phyloP scores from a whole-genome alignment of 2,888 invertebrate species.

The Elegia similella region DNA sequence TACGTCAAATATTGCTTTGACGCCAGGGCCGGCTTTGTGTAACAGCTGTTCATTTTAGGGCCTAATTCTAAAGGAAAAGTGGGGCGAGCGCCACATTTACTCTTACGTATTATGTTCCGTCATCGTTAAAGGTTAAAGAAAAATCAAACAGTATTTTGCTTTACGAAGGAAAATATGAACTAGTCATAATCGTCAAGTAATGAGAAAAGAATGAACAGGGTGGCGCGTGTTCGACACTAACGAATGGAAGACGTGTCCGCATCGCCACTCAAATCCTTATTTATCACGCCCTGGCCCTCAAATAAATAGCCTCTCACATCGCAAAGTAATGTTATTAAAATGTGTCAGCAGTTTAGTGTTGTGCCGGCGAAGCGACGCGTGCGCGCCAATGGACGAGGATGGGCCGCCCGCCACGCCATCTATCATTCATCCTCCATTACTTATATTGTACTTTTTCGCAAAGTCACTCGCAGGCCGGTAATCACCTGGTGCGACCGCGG shows the following conservation, averaged over 20 bases:
- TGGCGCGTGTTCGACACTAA: constrained; percentile 63
- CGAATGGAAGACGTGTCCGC: constrained; percentile 66
- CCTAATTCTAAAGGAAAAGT: constrained; percentile 3
- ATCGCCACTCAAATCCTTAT: constrained; percentile 72
- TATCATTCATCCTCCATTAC: constrained; percentile 82
- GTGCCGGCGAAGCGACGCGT: constrained; percentile 43
- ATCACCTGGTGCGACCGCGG: constrained; percentile 79
- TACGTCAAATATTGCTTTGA: constrained; percentile 18
- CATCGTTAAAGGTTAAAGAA: constrained; percentile 9
- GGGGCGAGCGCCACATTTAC: not conserved
- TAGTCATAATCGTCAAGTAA: constrained; percentile 37
- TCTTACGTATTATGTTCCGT: not conserved
- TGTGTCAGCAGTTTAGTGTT: constrained; percentile 78
- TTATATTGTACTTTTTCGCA: constrained; percentile 81
- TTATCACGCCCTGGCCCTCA: constrained; percentile 71
- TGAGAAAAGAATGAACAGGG: constrained; percentile 62
- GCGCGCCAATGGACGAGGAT: constrained; percentile 42
- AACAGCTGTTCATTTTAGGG: constrained; percentile 13
- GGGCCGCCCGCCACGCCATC: constrained; percentile 63
- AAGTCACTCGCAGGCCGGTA: constrained; percentile 80
- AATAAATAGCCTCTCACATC: constrained; percentile 77
- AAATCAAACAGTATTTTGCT: not conserved
- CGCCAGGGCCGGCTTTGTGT: not conserved
- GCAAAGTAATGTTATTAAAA: constrained; percentile 80
- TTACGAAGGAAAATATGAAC: too few relatives aligned